Evolutionary conservation across 2,888 invertebrate species (phyloP).

Genomic region (Microctonus aethiopoides): DNA sequence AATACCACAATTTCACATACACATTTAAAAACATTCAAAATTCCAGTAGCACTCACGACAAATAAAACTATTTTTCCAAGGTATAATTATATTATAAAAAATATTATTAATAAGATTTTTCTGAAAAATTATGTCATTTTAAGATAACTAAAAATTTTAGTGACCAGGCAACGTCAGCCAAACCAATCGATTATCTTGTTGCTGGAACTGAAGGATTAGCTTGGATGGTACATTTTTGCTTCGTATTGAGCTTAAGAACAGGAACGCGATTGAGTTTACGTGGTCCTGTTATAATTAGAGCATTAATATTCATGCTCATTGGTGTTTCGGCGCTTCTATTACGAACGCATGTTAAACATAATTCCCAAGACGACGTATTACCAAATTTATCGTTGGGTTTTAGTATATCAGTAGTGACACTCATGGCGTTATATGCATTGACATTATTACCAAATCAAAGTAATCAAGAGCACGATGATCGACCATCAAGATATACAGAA

Average conservation of each 20-base stretch:
- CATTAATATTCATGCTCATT: conserved; percentile 75
- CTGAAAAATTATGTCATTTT: background rate
- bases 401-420: conserved; percentile 72
- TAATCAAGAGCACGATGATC: conserved; percentile 40
- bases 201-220: conserved; percentile 78
- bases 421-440: conserved; percentile 77
- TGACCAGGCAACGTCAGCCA: conserved; percentile 67
- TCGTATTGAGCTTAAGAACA: conserved; percentile 76
- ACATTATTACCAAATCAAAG: conserved; percentile 77
- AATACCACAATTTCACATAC: conserved; percentile 50
- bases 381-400: conserved; percentile 70
- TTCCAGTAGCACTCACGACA: background rate
- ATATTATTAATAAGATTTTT: too few species aligned
- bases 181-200: conserved; percentile 78
- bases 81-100: background rate
- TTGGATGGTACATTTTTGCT: conserved; percentile 86
- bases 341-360: conserved; percentile 71
- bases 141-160: conserved; percentile 43
- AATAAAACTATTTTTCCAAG: background rate
- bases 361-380: conserved; percentile 52
- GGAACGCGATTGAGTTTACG: conserved; percentile 76
- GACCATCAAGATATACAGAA: conserved; percentile 69
- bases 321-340: conserved; percentile 71
- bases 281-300: conserved; percentile 77
- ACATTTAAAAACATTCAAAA: background rate